phyloP scores from a whole-genome alignment of 2,113 vertebrate genomes.

The Lontra canadensis region DNA sequence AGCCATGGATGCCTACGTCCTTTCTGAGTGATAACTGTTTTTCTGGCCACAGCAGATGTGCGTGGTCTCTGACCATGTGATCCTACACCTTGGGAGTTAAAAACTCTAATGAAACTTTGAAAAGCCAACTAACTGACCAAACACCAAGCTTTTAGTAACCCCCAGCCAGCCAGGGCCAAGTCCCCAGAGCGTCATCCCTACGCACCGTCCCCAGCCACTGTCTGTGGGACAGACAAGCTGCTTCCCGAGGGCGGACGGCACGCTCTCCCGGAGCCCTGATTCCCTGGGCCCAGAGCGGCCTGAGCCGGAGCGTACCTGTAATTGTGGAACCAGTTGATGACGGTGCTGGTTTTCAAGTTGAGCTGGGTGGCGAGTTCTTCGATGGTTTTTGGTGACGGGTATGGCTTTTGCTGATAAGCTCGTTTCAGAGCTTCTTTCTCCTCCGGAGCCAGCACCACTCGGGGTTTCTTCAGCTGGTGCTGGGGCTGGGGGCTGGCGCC shows the following conservation, averaged over 20 bases:
- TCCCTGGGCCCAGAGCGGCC: fast-evolving
- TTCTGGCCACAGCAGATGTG: neutral
- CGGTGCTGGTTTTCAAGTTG: conserved; percentile 97
- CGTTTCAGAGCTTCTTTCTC: conserved; percentile 96
- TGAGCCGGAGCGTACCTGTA: conserved; percentile 82
- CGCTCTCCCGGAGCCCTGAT: fast-evolving
- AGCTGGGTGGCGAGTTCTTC: conserved; percentile 99
- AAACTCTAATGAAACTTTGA: neutral
- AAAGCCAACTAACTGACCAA: too few species aligned
- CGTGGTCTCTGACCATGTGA: neutral
- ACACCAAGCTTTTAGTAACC: neutral
- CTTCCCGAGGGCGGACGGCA: fast-evolving
- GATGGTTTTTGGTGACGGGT: conserved; percentile 97
- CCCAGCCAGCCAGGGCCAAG: neutral
- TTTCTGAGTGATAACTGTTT: neutral
- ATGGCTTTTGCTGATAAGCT: conserved; percentile 98
- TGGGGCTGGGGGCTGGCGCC: conserved; percentile 94
- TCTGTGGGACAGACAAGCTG: fast-evolving
- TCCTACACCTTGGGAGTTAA: neutral
- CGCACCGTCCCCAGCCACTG: fast-evolving
- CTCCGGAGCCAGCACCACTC: conserved; percentile 95
- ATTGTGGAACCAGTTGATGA: conserved; percentile 92
- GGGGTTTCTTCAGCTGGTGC: conserved; percentile 94
- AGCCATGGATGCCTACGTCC: neutral
- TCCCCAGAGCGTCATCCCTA: neutral